Percentiles rank a stretch among this genome's conserved stretches.
phyloP scores from a whole-genome alignment of 2,113 vertebrate species.

The Terrapene triunguis region DNA sequence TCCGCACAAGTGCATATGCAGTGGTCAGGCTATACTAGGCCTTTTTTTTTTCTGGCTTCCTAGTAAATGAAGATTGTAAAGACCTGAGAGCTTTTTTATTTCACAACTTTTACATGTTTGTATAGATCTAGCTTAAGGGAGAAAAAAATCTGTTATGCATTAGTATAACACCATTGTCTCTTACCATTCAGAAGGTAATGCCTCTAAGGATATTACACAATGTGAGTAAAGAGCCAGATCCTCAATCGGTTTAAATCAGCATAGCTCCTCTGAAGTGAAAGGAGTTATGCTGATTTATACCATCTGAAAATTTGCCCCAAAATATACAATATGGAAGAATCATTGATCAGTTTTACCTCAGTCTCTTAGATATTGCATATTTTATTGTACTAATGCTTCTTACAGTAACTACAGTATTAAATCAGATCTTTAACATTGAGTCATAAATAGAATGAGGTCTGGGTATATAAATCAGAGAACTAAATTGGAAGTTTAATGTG shows the following conservation, averaged over 20 bases:
- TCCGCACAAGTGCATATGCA: constrained; percentile 6
- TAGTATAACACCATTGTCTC: constrained; percentile 24
- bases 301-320: background rate
- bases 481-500: constrained; percentile 73
- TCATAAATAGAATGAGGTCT: constrained; percentile 65
- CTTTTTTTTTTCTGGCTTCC: constrained; percentile 33
- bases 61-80: constrained; percentile 22
- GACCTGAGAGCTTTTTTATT: constrained; percentile 1
- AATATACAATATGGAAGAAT: constrained; percentile 47
- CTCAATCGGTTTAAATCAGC: constrained; percentile 7
- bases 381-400: constrained; percentile 72
- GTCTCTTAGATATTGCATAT: constrained; percentile 52
- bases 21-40: background rate
- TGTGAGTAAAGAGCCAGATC: constrained; percentile 17
- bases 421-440: constrained; percentile 67
- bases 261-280: constrained; percentile 36
- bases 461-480: constrained; percentile 71
- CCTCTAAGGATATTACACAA: constrained; percentile 41
- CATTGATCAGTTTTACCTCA: constrained; percentile 66
- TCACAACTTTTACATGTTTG: background rate
- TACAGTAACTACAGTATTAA: constrained; percentile 74
- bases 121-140: constrained; percentile 21
- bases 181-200: constrained; percentile 31
- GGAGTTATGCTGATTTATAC: constrained; percentile 37
- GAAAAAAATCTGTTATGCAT: constrained; percentile 11